Evolutionary conservation across 2,797 vertebrate genomes (phyloP).

Genomic region (Cyclopterus lumpus): DNA sequence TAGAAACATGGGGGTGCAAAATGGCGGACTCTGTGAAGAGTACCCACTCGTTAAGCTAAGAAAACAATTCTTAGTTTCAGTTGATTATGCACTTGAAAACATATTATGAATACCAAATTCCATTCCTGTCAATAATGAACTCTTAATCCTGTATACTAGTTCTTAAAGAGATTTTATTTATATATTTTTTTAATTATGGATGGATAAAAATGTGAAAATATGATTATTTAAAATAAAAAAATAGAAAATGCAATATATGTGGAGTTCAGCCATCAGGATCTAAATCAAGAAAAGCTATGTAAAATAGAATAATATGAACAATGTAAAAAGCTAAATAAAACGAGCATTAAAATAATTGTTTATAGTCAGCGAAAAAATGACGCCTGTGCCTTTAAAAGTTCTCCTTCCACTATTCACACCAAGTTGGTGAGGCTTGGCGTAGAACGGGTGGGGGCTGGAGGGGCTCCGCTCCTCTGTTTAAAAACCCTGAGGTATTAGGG

Average conservation of each 20-base stretch:
- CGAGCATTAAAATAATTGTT: neutral
- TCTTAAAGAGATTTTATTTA: neutral
- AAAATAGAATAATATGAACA: neutral
- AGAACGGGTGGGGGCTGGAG: constrained; percentile 65
- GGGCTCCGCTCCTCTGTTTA: constrained; percentile 88
- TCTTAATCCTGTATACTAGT: neutral
- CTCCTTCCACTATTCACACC: constrained; percentile 70
- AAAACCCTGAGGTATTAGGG: constrained; percentile 97
- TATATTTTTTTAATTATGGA: no score
- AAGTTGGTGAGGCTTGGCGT: constrained; percentile 83
- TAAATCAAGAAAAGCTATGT: neutral
- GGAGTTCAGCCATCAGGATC: neutral
- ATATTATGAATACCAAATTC: neutral
- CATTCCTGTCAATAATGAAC: neutral
- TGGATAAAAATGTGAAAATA: neutral
- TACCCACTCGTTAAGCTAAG: neutral
- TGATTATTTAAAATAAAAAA: neutral
- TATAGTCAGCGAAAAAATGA: constrained; percentile 5
- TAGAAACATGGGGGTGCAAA: neutral
- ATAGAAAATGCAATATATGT: neutral
- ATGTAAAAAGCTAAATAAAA: neutral
- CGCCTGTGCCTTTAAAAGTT: constrained; percentile 77
- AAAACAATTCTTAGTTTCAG: neutral
- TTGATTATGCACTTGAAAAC: neutral
- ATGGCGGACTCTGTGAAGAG: neutral